Conservation (phyloP, 2,797 vertebrate genomes). For the Intellagama lesueurii region DNA sequence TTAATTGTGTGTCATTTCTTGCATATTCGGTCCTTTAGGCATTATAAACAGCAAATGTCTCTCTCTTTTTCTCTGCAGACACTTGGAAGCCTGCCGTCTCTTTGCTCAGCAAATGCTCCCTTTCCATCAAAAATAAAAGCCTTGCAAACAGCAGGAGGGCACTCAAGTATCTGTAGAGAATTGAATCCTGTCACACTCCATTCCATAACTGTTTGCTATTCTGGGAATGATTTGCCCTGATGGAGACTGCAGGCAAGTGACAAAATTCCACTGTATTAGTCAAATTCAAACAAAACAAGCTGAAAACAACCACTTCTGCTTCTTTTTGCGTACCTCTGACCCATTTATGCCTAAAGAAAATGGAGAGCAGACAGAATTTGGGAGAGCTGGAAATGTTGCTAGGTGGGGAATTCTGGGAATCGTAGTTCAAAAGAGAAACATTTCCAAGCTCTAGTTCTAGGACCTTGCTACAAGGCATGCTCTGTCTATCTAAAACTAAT, state of each 20-base stretch:
- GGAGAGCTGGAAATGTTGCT: too few relatives aligned
- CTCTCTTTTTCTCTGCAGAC: background rate
- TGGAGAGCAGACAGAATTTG: background rate
- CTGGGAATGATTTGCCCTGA: conserved; percentile 6
- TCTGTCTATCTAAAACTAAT: background rate
- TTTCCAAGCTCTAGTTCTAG: background rate
- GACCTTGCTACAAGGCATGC: background rate
- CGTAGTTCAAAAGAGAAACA: too few relatives aligned
- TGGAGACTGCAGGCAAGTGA: background rate
- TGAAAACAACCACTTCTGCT: background rate
- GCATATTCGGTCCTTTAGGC: conserved; percentile 16
- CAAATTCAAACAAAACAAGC: background rate
- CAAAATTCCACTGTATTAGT: background rate
- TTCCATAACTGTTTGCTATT: background rate
- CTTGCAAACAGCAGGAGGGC: background rate
- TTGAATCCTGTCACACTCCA: background rate
- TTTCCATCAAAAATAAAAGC: conserved; percentile 22
- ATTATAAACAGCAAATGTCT: conserved; percentile 11
- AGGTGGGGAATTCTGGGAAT: too few relatives aligned
- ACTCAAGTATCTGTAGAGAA: conserved; percentile 2
- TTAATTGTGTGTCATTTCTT: conserved; percentile 18
- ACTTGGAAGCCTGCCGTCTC: background rate
- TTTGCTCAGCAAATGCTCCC: background rate
- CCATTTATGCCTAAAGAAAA: background rate
- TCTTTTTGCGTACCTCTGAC: background rate